These are phyloP conservation scores for Egretta garzetta DNA, from an alignment of 2,113 vertebrate species.

Conservation along the genomic window DNA sequence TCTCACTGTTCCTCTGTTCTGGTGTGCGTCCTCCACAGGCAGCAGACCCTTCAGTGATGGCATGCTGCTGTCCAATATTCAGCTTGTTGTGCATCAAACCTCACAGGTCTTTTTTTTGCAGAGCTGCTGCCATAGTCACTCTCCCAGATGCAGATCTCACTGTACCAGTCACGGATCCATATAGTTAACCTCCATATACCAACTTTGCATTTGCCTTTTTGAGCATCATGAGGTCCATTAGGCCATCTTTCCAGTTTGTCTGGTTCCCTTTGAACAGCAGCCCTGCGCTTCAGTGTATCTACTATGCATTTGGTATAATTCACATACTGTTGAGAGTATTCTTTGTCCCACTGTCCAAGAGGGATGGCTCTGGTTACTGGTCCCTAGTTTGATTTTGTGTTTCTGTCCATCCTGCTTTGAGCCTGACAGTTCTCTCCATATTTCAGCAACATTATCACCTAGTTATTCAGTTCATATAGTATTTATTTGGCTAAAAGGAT, in stretches of 20 bases:
- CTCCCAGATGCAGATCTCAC: neutral
- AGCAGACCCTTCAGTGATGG: neutral
- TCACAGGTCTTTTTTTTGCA: neutral
- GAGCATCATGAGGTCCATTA: neutral
- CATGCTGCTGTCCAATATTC: neutral
- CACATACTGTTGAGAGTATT: neutral
- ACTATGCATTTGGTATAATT: neutral
- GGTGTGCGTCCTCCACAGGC: neutral
- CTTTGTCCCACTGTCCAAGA: neutral
- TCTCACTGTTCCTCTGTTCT: neutral
- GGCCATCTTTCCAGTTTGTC: neutral
- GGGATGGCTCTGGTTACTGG: neutral
- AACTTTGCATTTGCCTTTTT: neutral
- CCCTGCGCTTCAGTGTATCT: neutral
- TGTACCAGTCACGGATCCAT: neutral
- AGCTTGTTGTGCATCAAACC: neutral
- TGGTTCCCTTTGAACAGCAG: neutral
- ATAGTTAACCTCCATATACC: too few species aligned
- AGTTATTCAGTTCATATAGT: neutral
- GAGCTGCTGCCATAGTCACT: neutral
- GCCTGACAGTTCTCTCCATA: neutral
- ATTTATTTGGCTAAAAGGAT: neutral
- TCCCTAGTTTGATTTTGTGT: neutral
- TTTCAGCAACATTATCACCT: neutral
- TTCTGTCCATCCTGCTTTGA: neutral